phyloP scores from a whole-genome alignment of 2,888 invertebrate genomes.

The Liodrosophila aerea region DNA sequence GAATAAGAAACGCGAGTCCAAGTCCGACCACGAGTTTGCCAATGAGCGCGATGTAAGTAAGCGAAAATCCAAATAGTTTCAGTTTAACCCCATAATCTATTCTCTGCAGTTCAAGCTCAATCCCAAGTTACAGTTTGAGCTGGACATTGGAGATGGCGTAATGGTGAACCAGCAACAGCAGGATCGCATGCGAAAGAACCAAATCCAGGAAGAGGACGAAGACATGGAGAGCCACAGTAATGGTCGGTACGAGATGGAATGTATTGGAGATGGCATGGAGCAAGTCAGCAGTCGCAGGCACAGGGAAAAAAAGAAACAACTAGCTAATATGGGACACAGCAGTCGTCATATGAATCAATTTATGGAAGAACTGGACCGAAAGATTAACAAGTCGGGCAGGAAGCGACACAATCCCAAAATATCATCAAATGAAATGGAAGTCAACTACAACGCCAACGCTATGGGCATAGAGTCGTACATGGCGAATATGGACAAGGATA shows the following conservation, averaged over 20 bases:
- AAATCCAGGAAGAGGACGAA: constrained; percentile 29
- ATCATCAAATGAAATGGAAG: neutral
- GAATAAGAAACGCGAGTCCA: constrained; percentile 77
- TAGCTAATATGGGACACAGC: constrained; percentile 13
- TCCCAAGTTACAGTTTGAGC: constrained; percentile 68
- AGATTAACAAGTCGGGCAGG: constrained; percentile 39
- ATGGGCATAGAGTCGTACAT: constrained; percentile 47
- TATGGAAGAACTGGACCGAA: constrained; percentile 50
- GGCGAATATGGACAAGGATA: constrained; percentile 25
- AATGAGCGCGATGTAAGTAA: constrained; percentile 76
- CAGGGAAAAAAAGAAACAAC: constrained; percentile 29
- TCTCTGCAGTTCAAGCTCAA: constrained; percentile 60
- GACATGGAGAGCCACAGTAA: constrained; percentile 7
- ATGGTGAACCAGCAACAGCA: constrained; percentile 37
- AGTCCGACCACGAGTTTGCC: constrained; percentile 79
- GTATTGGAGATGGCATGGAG: constrained; percentile 30
- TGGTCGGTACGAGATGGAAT: constrained; percentile 22
- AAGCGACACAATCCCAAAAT: constrained; percentile 43
- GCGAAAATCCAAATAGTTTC: neutral
- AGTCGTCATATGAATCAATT: constrained; percentile 37
- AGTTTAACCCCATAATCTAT: too few relatives aligned
- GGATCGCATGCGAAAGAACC: constrained; percentile 27
- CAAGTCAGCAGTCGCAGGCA: constrained; percentile 29
- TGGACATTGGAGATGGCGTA: constrained; percentile 72
- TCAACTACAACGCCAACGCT: neutral